Evolutionary conservation across 23 tunicate species (phyloP).

Genomic region (Botrylloides violaceus): DNA sequence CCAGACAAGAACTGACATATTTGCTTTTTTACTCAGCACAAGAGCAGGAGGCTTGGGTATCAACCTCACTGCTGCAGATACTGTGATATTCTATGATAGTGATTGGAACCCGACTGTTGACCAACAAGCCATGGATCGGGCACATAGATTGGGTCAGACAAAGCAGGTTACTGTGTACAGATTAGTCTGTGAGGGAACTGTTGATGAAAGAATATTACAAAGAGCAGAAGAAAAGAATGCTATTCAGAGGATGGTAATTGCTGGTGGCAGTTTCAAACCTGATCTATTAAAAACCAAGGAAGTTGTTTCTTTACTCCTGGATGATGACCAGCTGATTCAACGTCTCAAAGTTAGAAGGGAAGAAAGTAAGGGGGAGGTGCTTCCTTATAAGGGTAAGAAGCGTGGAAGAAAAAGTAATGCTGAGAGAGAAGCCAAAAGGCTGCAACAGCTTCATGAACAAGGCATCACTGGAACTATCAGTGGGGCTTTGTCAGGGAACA

Average conservation of each 20-base stretch:
- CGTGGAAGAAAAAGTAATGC: constrained; percentile 31
- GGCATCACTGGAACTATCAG: constrained; percentile 3
- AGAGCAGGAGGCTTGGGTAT: constrained; percentile 85
- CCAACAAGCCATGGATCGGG: constrained; percentile 92
- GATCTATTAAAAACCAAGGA: constrained; percentile 64
- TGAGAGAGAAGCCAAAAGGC: constrained; percentile 29
- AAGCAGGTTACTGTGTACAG: constrained; percentile 87
- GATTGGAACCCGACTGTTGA: constrained; percentile 93
- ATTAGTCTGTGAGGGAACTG: constrained; percentile 73
- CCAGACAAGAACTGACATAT: constrained; percentile 54
- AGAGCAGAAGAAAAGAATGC: constrained; percentile 77
- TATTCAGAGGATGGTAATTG: constrained; percentile 74
- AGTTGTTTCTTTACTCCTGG: constrained; percentile 60
- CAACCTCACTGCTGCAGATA: constrained; percentile 82
- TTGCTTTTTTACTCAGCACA: constrained; percentile 71
- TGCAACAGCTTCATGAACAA: constrained; percentile 10
- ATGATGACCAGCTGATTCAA: constrained; percentile 55
- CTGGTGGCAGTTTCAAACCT: constrained; percentile 43
- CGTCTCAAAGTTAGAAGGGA: constrained; percentile 23
- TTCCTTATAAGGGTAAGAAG: constrained; percentile 26
- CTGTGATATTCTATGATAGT: constrained; percentile 84
- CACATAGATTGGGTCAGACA: constrained; percentile 76
- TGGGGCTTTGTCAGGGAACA: neutral
- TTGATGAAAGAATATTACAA: constrained; percentile 68
- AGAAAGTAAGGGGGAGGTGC: constrained; percentile 14